A percentile compares a stretch with the other conserved stretches of the same genome.
These are phyloP conservation scores for Oncopodura yosiiana DNA, from an alignment of 1,140 invertebrate species.

Conservation along the genomic window DNA sequence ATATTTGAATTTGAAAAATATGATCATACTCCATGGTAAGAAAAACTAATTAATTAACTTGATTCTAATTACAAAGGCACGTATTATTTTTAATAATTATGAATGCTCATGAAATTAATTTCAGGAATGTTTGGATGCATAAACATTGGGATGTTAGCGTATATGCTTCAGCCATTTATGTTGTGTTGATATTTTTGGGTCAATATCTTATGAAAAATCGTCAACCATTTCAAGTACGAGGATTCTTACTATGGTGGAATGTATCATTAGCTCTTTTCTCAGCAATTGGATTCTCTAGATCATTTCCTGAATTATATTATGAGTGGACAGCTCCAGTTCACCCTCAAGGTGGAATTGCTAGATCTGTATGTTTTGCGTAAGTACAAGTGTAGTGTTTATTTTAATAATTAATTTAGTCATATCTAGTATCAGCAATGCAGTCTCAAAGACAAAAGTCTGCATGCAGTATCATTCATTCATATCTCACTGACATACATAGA, in stretches of 20 bases:
- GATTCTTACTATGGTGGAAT: constrained; percentile 83
- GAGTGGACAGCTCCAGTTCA: constrained; percentile 14
- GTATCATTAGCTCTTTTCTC: constrained; percentile 83
- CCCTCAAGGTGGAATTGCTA: constrained; percentile 10
- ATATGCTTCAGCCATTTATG: constrained; percentile 58
- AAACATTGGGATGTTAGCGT: constrained; percentile 5
- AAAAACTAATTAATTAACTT: neutral
- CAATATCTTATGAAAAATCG: constrained; percentile 85
- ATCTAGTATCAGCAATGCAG: neutral
- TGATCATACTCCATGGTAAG: neutral
- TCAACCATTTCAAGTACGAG: constrained; percentile 72
- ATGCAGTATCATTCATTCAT: too few species aligned
- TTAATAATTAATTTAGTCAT: neutral
- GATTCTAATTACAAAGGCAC: neutral
- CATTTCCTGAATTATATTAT: constrained; percentile 68
- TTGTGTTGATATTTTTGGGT: constrained; percentile 84
- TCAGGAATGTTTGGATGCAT: constrained; percentile 13
- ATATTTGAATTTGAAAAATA: constrained; percentile 8
- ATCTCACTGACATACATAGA: too few species aligned
- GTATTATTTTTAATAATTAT: neutral
- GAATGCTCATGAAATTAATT: neutral
- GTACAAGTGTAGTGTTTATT: neutral
- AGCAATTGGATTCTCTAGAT: constrained; percentile 77
- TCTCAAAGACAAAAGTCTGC: neutral
- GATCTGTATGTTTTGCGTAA: constrained; percentile 13